Conservation (phyloP, 2,797 vertebrate species). For the Phataginus tricuspis region DNA sequence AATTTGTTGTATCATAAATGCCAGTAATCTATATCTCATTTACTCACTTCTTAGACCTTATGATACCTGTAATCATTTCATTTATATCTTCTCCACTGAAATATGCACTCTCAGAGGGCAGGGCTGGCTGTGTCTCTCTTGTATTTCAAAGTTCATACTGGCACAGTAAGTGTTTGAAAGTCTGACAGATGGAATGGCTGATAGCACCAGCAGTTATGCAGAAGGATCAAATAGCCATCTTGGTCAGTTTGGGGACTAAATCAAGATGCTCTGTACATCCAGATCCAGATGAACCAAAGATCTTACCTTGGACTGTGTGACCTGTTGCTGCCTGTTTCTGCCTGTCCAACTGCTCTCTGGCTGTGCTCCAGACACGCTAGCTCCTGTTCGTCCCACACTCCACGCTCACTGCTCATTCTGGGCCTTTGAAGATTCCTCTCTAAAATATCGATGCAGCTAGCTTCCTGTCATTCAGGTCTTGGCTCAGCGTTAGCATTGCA, state of each 20-base stretch:
- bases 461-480: not conserved
- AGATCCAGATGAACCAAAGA: not conserved
- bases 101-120: not conserved
- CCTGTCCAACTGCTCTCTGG: not conserved
- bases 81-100: not conserved
- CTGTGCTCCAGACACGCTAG: no score
- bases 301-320: rapidly evolving
- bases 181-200: not conserved
- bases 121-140: not conserved
- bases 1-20: not conserved
- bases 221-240: not conserved
- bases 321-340: not conserved
- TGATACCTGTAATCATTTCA: not conserved
- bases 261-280: not conserved
- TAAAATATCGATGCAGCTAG: not conserved
- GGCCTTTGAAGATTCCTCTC: not conserved
- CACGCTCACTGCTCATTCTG: not conserved
- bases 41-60: not conserved
- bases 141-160: not conserved
- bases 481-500: not conserved
- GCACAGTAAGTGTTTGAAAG: not conserved
- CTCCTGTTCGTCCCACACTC: not conserved
- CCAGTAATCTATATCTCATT: not conserved
- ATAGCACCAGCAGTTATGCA: not conserved
- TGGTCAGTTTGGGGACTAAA: not conserved